A percentile compares a stretch with the other conserved stretches of the same genome.
Evolutionary conservation across 2,113 vertebrate genomes (phyloP).

Genomic region (Callipepla squamata): DNA sequence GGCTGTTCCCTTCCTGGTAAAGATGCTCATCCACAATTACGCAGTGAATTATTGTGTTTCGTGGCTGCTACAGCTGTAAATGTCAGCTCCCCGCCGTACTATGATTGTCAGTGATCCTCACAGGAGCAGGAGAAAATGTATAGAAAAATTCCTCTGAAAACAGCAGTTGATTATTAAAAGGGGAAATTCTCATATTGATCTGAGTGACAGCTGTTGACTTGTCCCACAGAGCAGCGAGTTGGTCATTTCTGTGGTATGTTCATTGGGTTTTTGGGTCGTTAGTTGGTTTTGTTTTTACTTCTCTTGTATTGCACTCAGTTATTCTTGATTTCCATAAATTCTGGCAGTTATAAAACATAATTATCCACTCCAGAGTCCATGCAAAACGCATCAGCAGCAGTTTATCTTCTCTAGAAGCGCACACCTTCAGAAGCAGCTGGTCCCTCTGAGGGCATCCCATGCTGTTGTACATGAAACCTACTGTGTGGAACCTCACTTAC

Average conservation of each 20-base stretch:
- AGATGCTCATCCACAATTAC: neutral
- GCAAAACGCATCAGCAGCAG: neutral
- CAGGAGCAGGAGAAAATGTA: neutral
- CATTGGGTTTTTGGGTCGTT: neutral
- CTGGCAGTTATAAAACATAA: neutral
- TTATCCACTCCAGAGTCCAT: neutral
- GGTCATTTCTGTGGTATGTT: neutral
- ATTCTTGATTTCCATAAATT: conserved; percentile 19
- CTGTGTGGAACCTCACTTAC: neutral
- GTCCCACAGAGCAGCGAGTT: neutral
- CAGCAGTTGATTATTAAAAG: too few relatives aligned
- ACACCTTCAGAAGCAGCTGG: neutral
- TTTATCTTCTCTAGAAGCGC: neutral
- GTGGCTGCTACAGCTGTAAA: neutral
- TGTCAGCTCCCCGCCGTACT: neutral
- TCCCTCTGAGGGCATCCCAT: neutral
- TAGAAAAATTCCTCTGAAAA: too few relatives aligned
- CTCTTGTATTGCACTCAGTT: neutral
- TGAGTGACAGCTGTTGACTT: conserved; percentile 2
- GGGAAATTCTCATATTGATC: neutral
- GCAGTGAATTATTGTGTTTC: neutral
- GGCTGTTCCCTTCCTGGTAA: neutral
- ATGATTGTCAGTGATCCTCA: neutral
- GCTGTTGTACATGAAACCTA: neutral
- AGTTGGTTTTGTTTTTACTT: neutral